These are phyloP conservation scores for Zaprionus obscuricornis DNA, from an alignment of 2,888 invertebrate species.

Conservation along the genomic window DNA sequence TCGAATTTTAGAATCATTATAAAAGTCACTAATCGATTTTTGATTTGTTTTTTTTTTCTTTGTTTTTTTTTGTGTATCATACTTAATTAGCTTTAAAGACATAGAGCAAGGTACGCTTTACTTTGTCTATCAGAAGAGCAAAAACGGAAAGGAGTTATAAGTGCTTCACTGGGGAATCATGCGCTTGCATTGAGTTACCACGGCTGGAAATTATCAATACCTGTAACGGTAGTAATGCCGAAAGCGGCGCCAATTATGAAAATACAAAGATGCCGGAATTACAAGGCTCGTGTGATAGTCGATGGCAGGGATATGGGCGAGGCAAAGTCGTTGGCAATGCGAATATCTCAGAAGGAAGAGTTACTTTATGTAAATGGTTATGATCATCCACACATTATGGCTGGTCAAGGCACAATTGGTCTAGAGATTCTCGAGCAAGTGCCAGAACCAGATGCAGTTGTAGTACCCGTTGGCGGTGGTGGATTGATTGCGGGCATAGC, in stretches of 20 bases:
- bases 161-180: constrained; percentile 97
- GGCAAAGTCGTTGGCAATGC: constrained; percentile 91
- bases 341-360: constrained; percentile 88
- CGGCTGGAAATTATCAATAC: constrained; percentile 88
- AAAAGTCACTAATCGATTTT: no score
- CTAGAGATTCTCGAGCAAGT: constrained; percentile 96
- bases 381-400: constrained; percentile 97
- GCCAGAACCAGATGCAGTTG: constrained; percentile 92
- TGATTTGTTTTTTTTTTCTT: background rate
- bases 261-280: constrained; percentile 93
- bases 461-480: constrained; percentile 95
- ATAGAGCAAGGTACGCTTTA: constrained; percentile 95
- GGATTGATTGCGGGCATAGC: constrained; percentile 96
- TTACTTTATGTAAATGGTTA: constrained; percentile 96
- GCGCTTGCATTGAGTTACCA: constrained; percentile 92
- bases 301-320: constrained; percentile 92
- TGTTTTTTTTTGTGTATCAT: constrained; percentile 37
- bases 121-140: constrained; percentile 89
- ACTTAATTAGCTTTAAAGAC: constrained; percentile 94
- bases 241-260: constrained; percentile 98
- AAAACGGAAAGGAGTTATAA: constrained; percentile 91
- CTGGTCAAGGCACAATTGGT: constrained; percentile 97
- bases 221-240: constrained; percentile 97
- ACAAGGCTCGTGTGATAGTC: constrained; percentile 91
- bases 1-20: constrained; percentile 14